Evolutionary conservation across 2,888 invertebrate species (phyloP), one percentile per base, ranked within the genome.

Genomic region (Caenorhabditis sinica): DNA sequence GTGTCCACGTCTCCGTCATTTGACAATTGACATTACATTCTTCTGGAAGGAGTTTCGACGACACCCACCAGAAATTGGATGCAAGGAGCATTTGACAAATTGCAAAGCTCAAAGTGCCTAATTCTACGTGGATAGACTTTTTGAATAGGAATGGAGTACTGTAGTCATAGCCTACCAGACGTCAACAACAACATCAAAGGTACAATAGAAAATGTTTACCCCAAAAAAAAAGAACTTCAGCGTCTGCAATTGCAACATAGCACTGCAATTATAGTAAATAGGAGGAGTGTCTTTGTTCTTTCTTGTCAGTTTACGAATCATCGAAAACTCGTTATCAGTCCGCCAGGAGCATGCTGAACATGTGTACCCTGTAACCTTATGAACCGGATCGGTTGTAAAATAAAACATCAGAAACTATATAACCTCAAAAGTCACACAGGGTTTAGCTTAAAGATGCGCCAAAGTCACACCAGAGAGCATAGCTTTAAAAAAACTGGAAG

Each of bases 321-420:
- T n/a, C 30, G 17, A 20, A 68, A 68, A 68, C 66, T 30, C 51
- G 68, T 68, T 68, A 68, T 68, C 68, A 68, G 68, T 53, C 13
- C 17, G 33, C 49, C n/a, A 13, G 20, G 53, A 53, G 53, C 30
- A 53, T 68, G 51, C 20, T 4, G 68, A 68, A 68, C 68, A 68
- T 53, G 68, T 68, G 68, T 68, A 68, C 68, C 68, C 36, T 68
- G 53, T 36, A 36, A 58, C 60, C 43, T 40, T 28, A 40, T 43
- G 43, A 58, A 58, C 45, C 60, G 56, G 56, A 53, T 56, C 20
- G 13, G 13, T 5, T 20, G n/a, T 51, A 23, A 20, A 15, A 17
- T 58, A 8, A 71, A 71, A 6, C 17, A 72, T 58, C 71, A 43
- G n/a, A 72, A 72, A 60, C 45, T 40, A n/a, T n/a, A n/a, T n/a